A percentile compares a stretch with the other conserved stretches of the same genome.
phyloP scores from a whole-genome alignment of 2,888 invertebrate genomes.

The Octonoba sinensis region DNA sequence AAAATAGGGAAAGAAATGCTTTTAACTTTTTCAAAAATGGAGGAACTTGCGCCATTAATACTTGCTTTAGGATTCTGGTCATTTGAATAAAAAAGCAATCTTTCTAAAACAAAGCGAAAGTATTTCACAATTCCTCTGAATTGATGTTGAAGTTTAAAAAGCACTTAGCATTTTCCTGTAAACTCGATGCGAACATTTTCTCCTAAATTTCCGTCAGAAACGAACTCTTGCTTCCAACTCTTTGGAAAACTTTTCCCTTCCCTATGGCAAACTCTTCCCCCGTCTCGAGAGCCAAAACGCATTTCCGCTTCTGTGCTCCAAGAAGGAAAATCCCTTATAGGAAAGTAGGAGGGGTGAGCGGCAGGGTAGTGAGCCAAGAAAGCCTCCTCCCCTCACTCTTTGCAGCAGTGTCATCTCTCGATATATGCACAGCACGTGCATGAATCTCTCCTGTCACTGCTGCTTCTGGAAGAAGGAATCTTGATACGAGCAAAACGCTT shows the following conservation, averaged over 20 bases:
- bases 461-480: slow-evolving; percentile 22
- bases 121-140: too few species aligned
- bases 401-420: slow-evolving; percentile 17
- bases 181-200: too few species aligned
- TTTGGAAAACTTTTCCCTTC: slow-evolving; percentile 2
- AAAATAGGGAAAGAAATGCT: too few species aligned
- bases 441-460: slow-evolving; percentile 40
- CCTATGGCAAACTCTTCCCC: not conserved
- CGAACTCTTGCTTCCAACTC: not conserved
- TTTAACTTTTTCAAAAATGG: too few species aligned
- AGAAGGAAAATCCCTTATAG: not conserved
- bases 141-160: too few species aligned
- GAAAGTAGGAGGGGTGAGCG: not conserved
- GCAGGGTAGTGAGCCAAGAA: slow-evolving; percentile 51
- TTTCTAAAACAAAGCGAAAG: too few species aligned
- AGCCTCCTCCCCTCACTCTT: slow-evolving; percentile 29
- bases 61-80: too few species aligned
- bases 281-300: not conserved
- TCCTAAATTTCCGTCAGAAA: not conserved
- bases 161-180: too few species aligned
- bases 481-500: slow-evolving; percentile 36
- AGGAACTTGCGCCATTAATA: too few species aligned
- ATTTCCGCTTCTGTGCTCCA: slow-evolving; percentile 1
- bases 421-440: slow-evolving; percentile 50
- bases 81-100: too few species aligned